A percentile compares a stretch with the other conserved stretches of the same genome.
Conservation (phyloP, 2,113 vertebrate species). For the Microtus oregoni region DNA sequence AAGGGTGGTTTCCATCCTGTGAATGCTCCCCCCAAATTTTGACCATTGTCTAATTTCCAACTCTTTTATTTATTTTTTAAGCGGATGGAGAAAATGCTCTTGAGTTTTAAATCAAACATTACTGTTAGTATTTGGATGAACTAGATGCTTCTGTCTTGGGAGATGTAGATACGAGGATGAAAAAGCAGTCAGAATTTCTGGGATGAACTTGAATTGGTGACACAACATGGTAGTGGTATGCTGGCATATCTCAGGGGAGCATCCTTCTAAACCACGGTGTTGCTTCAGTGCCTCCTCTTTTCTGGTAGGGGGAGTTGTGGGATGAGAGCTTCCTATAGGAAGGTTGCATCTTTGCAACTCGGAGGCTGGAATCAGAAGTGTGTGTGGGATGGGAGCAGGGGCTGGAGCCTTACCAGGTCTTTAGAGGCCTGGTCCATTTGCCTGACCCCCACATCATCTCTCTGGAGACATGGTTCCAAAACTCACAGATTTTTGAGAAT, state of each 20-base stretch:
- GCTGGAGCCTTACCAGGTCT: background rate
- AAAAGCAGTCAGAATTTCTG: background rate
- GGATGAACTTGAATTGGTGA: background rate
- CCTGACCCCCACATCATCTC: background rate
- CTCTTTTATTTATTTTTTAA: background rate
- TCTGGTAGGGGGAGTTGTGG: background rate
- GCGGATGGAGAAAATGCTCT: background rate
- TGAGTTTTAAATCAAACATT: background rate
- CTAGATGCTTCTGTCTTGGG: background rate
- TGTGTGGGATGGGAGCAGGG: background rate
- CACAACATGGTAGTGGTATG: background rate
- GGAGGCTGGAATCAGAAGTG: background rate
- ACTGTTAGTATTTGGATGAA: background rate
- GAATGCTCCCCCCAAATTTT: background rate
- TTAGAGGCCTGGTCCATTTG: background rate
- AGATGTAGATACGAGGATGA: background rate
- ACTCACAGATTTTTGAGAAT: constrained; percentile 2
- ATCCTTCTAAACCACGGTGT: background rate
- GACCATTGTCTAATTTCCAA: no score
- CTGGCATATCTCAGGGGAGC: accelerated
- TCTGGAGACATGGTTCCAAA: background rate
- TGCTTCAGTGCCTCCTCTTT: background rate
- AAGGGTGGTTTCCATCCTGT: background rate
- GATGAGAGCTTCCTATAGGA: background rate
- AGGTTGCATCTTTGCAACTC: background rate